Conservation (phyloP, 2,113 vertebrate genomes). For the Labeo catla region DNA sequence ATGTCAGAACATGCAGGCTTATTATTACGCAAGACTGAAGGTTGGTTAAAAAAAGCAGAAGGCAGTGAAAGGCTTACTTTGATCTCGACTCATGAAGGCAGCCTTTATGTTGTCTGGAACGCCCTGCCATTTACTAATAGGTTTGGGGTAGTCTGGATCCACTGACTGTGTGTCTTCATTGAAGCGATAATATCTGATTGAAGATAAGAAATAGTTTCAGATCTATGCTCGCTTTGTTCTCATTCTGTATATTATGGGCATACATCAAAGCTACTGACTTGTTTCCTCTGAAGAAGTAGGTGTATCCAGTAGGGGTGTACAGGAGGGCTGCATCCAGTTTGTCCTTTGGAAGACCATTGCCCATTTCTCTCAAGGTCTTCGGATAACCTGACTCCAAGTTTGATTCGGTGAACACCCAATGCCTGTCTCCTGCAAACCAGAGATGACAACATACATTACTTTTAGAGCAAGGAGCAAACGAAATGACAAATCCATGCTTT, state of each 20-base stretch:
- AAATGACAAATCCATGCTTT: background rate
- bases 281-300: conserved; percentile 87
- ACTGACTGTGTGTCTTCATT: conserved; percentile 80
- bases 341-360: conserved; percentile 83
- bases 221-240: background rate
- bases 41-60: background rate
- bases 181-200: conserved; percentile 86
- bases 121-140: conserved; percentile 85
- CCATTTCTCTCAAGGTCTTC: conserved; percentile 81
- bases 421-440: conserved; percentile 78
- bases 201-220: conserved; percentile 27
- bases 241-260: background rate
- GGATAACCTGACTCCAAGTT: conserved; percentile 82
- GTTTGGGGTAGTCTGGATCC: conserved; percentile 85
- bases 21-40: background rate
- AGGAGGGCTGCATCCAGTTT: conserved; percentile 85
- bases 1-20: background rate
- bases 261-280: conserved; percentile 77
- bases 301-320: conserved; percentile 88
- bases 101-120: conserved; percentile 85
- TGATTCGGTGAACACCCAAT: conserved; percentile 90
- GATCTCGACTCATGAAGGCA: conserved; percentile 88
- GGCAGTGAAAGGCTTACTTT: conserved; percentile 72
- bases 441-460: background rate
- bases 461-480: background rate